Conservation (phyloP, 2,888 invertebrate species). For the Pogonocherus hispidulus region DNA sequence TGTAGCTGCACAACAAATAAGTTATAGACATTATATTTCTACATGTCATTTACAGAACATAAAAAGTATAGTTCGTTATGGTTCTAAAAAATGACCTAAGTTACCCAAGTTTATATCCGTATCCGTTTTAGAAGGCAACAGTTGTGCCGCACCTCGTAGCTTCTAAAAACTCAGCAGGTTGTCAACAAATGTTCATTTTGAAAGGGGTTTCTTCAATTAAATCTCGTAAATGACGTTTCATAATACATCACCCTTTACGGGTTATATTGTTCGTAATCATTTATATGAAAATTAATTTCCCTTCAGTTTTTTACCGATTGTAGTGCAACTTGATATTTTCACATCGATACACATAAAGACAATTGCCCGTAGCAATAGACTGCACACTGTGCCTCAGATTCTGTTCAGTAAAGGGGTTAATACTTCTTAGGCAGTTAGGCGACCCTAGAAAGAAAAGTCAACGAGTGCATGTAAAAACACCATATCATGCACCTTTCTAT, state of each 20-base stretch:
- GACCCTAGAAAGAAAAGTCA: background rate
- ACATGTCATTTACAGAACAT: too few relatives aligned
- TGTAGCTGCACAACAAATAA: too few relatives aligned
- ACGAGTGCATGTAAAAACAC: too few relatives aligned
- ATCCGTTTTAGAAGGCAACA: conserved; percentile 31
- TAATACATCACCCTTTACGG: conserved; percentile 38
- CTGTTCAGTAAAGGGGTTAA: conserved; percentile 7
- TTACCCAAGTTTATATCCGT: conserved; percentile 21
- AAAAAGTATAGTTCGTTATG: conserved; percentile 3
- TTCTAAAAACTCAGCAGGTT: conserved; percentile 51
- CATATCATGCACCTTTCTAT: too few relatives aligned
- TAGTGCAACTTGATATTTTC: conserved; percentile 57
- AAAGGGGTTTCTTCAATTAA: conserved; percentile 51
- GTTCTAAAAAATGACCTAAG: conserved; percentile 8
- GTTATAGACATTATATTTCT: too few relatives aligned
- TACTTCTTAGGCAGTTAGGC: background rate
- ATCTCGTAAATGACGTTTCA: conserved; percentile 54
- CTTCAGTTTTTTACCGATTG: conserved; percentile 40
- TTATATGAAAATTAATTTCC: conserved; percentile 37
- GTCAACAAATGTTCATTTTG: conserved; percentile 47
- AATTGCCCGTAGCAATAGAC: conserved; percentile 44
- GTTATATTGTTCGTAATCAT: conserved; percentile 39
- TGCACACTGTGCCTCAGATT: conserved; percentile 24
- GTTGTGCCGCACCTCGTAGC: conserved; percentile 29
- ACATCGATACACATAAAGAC: conserved; percentile 53